Evolutionary conservation across 2,113 vertebrate species (phyloP), one percentile per base, ranked within the genome.

Genomic region (Aleadryas rufinucha): DNA sequence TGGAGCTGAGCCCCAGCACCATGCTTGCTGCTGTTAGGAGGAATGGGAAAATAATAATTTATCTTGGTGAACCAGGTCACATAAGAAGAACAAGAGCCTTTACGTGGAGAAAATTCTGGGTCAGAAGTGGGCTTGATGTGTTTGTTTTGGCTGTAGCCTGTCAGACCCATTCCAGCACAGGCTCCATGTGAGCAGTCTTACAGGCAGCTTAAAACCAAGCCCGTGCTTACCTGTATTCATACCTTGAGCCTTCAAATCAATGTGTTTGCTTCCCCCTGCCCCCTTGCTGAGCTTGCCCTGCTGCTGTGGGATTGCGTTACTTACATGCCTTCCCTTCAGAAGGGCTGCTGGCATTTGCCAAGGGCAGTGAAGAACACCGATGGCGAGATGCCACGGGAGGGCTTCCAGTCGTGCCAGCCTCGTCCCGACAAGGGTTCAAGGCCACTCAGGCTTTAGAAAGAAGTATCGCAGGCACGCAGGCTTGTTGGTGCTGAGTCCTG

Each of bases 141-240:
- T 80, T 79, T 66, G 16, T 28, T 87, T 87, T 85, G 70, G 14
- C 41, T 0, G 0, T 8, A 37, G 52, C 21, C 16, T 1, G 2
- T 70, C 61, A 42, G 28, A 59, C 23, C 12, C 1, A 0, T 45
- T 71, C 75, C 9, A 18, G 41, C 27, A 75, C 16, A 3, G 68
- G 18, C 22, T 82, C 35, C 39, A 11, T 0, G 0, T 37, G 42
- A 70, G 37, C 0, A 0, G 26, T 66, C 37, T 44, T 33, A 27
- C 39, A 6, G 1, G n/a, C 16, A 31, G 50, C 54, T 60, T 56
- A 64, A 72, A 76, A 42, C 22, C 10, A 44, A 81, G 50, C 1
- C 1, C 0, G 0, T 82, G 49, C 23, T 82, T 33, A 56, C n/a
- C 27, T 72, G 69, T 33, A 3, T 75, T 84, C n/a, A 61, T 56